Evolutionary conservation across 2,797 vertebrate species (phyloP).

Genomic region (Poliocrania exsul): DNA sequence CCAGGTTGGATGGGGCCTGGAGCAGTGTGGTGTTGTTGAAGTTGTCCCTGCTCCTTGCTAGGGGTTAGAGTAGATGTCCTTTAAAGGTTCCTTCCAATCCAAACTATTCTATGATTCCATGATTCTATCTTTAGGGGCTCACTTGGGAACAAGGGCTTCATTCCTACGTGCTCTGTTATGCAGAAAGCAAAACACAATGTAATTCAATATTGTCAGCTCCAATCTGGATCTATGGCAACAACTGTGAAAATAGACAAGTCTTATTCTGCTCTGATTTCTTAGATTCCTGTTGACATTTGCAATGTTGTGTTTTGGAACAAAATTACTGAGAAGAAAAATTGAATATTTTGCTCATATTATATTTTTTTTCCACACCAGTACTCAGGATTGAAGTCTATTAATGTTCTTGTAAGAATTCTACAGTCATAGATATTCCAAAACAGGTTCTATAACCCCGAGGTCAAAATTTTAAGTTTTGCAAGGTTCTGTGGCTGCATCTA

Average conservation of each 20-base stretch:
- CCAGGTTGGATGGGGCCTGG: neutral
- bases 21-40: neutral
- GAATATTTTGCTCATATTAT: neutral
- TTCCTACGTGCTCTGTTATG: neutral
- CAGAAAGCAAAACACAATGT: neutral
- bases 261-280: conserved; percentile 10
- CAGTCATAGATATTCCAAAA: neutral
- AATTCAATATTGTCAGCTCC: conserved; percentile 27
- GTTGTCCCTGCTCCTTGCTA: neutral
- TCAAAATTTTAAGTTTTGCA: neutral
- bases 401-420: neutral
- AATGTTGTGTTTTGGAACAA: neutral
- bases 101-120: neutral
- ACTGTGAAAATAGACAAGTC: neutral
- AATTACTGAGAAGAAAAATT: neutral
- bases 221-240: conserved; percentile 47
- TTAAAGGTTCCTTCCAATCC: neutral
- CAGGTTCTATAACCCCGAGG: neutral
- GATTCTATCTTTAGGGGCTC: neutral
- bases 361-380: neutral
- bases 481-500: conserved; percentile 66
- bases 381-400: neutral
- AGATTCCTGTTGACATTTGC: neutral
- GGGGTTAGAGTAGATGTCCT: neutral
- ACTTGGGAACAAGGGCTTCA: neutral